Conservation (phyloP, 2,113 vertebrate genomes). For the Athene cunicularia region DNA sequence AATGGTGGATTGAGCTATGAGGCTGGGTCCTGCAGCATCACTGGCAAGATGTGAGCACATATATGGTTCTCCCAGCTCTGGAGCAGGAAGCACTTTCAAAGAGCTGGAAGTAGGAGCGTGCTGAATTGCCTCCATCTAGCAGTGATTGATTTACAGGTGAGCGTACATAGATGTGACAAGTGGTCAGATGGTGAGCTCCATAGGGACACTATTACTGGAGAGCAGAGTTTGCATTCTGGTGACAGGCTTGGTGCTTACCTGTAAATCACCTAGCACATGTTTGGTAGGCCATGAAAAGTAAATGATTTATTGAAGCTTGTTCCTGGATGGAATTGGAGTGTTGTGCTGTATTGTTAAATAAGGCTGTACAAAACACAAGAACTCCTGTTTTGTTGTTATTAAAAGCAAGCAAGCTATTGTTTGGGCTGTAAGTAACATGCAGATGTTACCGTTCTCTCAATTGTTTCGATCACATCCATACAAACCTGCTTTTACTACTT, state of each 20-base stretch:
- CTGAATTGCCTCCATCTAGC: background rate
- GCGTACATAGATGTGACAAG: background rate
- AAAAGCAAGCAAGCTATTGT: background rate
- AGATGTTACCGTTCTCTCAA: background rate
- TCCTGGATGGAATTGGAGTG: background rate
- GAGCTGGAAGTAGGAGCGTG: background rate
- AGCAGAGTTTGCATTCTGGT: background rate
- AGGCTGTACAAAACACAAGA: background rate
- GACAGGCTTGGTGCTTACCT: background rate
- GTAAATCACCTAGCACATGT: background rate
- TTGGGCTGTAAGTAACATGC: background rate
- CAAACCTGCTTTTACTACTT: background rate
- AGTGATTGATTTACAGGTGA: background rate
- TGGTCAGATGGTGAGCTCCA: background rate
- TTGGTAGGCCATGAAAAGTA: background rate
- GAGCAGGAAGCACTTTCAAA: background rate
- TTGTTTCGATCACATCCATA: background rate
- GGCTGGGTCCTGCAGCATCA: background rate
- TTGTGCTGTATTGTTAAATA: background rate
- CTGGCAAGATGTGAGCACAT: fast-evolving
- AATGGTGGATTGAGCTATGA: fast-evolving
- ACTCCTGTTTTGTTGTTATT: background rate
- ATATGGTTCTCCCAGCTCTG: background rate
- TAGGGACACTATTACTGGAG: background rate
- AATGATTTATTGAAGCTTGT: background rate